Base-by-base conservation (phyloP, 2,113 vertebrate genomes). In the Alaudala cheleensis region DNA sequence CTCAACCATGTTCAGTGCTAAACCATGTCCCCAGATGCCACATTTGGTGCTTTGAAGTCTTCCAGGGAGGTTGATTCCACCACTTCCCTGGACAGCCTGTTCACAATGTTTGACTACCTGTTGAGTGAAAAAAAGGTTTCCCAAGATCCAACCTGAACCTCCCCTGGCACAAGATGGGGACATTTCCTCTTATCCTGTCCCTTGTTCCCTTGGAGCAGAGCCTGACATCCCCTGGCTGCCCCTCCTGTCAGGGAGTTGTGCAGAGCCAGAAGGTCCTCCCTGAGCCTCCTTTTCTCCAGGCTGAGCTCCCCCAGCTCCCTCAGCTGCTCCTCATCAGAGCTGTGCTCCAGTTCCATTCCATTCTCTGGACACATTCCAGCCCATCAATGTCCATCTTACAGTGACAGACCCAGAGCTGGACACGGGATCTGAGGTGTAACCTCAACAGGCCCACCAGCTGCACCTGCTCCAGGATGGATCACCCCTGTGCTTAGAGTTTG, bases 161-260 rank as follows among this genome's bases (percentile, higher is more conserved):
- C 16, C 15, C 4, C 9, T 39, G 33, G 28, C 7, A 7, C 53
- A 74, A 3, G 5, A 7, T 39, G 60, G 21, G 69, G 28, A 33
- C 0, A 0, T 40, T 81, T 29, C 4, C 28, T 81, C 39, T 53
- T 13, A 10, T 40, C 20, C 28, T 58, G 18, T 44, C 28, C 11
- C 28, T 44, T 45, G 23, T 25, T 66, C 23, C 19, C 28, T 39
- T 20, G 45, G 7, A 39, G 16, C 39, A 74, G 33, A 53, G 28
- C 6, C 7, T 0, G 3, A 39, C 4, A 5, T 3, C 44, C 23
- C 10, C 19, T 3, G 1, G 4, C 28, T 66, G 16, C 1, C 4
- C 8, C 44, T 74, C 28, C 45, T 81, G 19, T 29, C 37, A 45
- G 60, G 2, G 53, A 81, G 13, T 3, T 45, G 16, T 60, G 39